Evolutionary conservation across 2,888 invertebrate species (phyloP), one percentile per base, ranked within the genome.

Genomic region (Catonia carolina): DNA sequence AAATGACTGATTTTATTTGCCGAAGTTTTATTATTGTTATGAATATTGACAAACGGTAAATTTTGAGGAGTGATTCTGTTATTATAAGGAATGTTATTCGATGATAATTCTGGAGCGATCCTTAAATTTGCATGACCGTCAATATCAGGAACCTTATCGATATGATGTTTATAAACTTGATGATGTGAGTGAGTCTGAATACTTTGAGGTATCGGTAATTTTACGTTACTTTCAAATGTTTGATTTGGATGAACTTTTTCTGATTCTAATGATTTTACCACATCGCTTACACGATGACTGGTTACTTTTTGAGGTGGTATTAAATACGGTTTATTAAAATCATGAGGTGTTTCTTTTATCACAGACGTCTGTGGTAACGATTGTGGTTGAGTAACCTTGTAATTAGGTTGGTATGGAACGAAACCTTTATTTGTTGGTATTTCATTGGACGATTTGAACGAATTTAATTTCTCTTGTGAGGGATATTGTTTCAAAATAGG

Each of bases 401-500:
- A 27, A 8, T 2, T 23, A 18, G n/a, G 23, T 14, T 45, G 18
- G n/a, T 45, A 45, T 2, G 45, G 45, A n/a, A 45, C 37, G 35
- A 39, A 48, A 20, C 49, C 7, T 18, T 49, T 37, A 23, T 49
- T 31, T 50, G 39, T 20, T 23, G 49, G 49, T n/a, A 18, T 10
- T 41, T 18, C 27, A 22, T 27, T 10, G 2, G 23, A 17, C 7
- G 27, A 14, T 17, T 27, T 37, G 12, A 39, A 36, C 6, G 55
- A 31, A 31, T 57, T 57, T 41, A 48, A 22, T 49, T 57, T 57
- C 17, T 57, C 57, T 49, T 57, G 57, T 2, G 39, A 33, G 17
- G 60, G 55, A 22, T 56, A 53, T 17, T 55, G 59, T 45, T 56
- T 59, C 8, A 56, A 23, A 31, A 58, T 45, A 15, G 55, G 57